phyloP scores from a whole-genome alignment of 23 tunicate species.

The Oikopleura dioica region DNA sequence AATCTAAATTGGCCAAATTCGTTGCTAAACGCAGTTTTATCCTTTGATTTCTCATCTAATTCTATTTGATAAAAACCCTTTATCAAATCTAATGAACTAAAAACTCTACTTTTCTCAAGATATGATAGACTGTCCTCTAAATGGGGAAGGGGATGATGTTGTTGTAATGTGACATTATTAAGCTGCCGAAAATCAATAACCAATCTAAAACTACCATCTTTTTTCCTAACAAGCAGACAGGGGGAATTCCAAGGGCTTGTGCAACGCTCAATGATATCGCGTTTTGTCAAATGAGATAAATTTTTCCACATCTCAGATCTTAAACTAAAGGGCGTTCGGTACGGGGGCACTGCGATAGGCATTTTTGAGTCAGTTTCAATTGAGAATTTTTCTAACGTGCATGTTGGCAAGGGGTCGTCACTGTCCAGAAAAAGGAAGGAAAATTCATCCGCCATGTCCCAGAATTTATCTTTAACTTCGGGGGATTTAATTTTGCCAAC shows the following conservation, averaged over 20 bases:
- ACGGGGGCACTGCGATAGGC: no score
- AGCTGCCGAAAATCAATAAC: constrained; percentile 14
- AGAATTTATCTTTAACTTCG: no score
- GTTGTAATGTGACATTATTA: constrained; percentile 7
- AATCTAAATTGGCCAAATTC: neutral
- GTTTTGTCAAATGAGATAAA: constrained; percentile 2
- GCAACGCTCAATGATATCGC: constrained; percentile 11
- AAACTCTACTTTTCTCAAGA: neutral
- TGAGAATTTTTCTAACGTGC: no score
- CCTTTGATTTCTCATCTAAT: no score
- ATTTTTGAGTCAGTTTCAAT: no score
- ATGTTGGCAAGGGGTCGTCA: no score
- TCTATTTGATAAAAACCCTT: constrained; percentile 15
- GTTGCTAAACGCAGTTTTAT: no score
- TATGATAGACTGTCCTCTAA: neutral
- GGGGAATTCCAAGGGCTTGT: constrained; percentile 16
- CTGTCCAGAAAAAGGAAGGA: no score
- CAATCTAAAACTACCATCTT: constrained; percentile 12
- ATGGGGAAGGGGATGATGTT: constrained; percentile 14
- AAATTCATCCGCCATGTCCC: no score
- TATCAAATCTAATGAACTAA: constrained; percentile 5
- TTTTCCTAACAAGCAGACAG: constrained; percentile 6
- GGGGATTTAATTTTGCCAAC: no score
- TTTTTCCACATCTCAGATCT: no score
- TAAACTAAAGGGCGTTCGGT: no score